Percentiles rank a stretch among this genome's conserved stretches.
Conservation (phyloP, 2,113 vertebrate genomes). For the Aptenodytes patagonicus region DNA sequence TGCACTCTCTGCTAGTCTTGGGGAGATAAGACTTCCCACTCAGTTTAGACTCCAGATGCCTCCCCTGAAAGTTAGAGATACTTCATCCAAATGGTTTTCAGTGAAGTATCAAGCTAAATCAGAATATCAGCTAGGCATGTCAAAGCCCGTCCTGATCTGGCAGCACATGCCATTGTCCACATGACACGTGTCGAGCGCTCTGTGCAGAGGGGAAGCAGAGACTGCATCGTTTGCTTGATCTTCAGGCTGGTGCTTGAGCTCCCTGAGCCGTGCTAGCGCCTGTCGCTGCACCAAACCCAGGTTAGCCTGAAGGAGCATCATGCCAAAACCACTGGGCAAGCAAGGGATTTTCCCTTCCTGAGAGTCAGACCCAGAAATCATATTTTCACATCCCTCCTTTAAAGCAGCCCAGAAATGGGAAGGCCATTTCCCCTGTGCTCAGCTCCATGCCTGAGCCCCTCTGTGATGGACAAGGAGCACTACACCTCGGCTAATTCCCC, state of each 20-base stretch:
- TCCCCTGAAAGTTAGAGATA: not conserved
- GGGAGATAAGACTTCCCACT: not conserved
- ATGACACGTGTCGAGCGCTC: not conserved
- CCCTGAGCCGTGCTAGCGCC: not conserved
- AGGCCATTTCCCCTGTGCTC: not conserved
- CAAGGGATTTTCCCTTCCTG: not conserved
- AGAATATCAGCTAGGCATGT: not conserved
- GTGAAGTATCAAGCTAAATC: not conserved
- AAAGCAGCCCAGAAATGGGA: not conserved
- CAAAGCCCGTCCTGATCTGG: not conserved
- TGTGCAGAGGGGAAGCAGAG: not conserved
- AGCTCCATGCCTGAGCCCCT: not conserved
- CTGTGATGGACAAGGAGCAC: not conserved
- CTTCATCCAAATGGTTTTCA: not conserved
- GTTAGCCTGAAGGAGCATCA: not conserved
- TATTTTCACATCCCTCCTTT: not conserved
- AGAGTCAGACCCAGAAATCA: not conserved
- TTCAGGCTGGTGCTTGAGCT: not conserved
- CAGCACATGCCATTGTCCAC: not conserved
- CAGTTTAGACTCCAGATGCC: not conserved
- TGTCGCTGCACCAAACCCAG: not conserved
- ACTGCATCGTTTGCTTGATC: not conserved
- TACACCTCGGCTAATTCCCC: not conserved
- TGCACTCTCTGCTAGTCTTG: not conserved
- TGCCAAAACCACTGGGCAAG: not conserved